A percentile compares a stretch with the other conserved stretches of the same genome.
Conservation (phyloP, 2,113 vertebrate genomes). For the Nesoenas mayeri region DNA sequence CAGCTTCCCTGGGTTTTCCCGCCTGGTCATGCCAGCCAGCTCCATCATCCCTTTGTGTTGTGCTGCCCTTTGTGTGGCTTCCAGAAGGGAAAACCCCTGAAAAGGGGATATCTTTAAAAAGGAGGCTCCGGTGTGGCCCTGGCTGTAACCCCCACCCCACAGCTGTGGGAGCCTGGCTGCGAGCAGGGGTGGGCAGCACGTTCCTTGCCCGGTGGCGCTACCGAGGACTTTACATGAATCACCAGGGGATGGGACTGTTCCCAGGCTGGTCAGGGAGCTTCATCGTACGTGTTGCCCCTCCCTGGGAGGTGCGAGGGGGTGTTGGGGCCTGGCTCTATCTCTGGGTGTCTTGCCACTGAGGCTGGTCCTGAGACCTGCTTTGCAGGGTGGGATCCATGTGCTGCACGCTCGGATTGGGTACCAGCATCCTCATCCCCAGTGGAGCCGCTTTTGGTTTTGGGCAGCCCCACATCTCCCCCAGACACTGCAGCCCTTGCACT, state of each 20-base stretch:
- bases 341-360: not conserved
- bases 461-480: not conserved
- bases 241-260: not conserved
- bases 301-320: not conserved
- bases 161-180: not conserved
- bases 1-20: conserved; percentile 35
- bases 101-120: conserved; percentile 44
- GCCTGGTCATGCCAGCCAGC: not conserved
- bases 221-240: not conserved
- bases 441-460: not conserved
- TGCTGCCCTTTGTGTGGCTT: conserved; percentile 54
- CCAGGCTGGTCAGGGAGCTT: not conserved
- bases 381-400: not conserved
- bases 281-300: not conserved
- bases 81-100: conserved; percentile 41
- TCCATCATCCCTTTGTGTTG: conserved; percentile 40
- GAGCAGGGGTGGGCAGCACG: not conserved
- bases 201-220: not conserved
- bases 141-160: not conserved
- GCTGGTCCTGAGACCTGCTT: not conserved
- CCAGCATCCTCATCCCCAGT: not conserved
- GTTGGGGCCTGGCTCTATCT: not conserved
- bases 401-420: not conserved
- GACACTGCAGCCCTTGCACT: not conserved
- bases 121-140: not conserved